Conservation (phyloP, 1,140 invertebrate genomes). For the Pseudomyrmex concolor region DNA sequence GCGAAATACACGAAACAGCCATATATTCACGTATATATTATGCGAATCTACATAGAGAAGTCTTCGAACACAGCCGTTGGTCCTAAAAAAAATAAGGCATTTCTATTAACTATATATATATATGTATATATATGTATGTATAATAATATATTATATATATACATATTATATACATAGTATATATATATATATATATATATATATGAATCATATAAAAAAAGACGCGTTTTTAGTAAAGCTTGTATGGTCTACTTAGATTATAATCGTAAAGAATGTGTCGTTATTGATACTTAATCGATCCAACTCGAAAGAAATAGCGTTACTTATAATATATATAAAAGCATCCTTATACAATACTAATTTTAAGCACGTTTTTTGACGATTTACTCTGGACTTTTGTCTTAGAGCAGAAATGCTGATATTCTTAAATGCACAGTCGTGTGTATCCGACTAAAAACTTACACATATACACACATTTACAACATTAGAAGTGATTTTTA, state of each 20-base stretch:
- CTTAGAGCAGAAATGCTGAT: background rate
- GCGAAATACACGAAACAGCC: background rate
- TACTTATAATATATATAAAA: conserved; percentile 34
- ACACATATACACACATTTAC: conserved; percentile 15
- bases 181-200: background rate
- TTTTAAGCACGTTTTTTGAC: conserved; percentile 12
- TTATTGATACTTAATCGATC: conserved; percentile 44
- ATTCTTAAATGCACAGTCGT: conserved; percentile 25
- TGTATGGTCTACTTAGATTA: conserved; percentile 30
- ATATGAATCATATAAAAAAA: conserved; percentile 15
- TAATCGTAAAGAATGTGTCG: conserved; percentile 50
- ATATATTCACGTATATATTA: background rate
- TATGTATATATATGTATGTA: no score
- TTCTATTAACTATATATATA: conserved; percentile 16
- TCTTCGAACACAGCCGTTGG: background rate
- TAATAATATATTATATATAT: no score
- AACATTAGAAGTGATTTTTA: conserved; percentile 18
- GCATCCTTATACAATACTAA: conserved; percentile 54
- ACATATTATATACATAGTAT: no score
- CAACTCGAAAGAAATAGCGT: conserved; percentile 5
- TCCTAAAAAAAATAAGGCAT: conserved; percentile 16
- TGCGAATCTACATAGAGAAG: conserved; percentile 6
- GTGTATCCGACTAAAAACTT: conserved; percentile 42
- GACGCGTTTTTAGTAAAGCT: conserved; percentile 30
- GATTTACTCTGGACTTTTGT: background rate